These are phyloP conservation scores for Tenthredo scrophulariae DNA, from an alignment of 2,888 invertebrate species.

Conservation along the genomic window DNA sequence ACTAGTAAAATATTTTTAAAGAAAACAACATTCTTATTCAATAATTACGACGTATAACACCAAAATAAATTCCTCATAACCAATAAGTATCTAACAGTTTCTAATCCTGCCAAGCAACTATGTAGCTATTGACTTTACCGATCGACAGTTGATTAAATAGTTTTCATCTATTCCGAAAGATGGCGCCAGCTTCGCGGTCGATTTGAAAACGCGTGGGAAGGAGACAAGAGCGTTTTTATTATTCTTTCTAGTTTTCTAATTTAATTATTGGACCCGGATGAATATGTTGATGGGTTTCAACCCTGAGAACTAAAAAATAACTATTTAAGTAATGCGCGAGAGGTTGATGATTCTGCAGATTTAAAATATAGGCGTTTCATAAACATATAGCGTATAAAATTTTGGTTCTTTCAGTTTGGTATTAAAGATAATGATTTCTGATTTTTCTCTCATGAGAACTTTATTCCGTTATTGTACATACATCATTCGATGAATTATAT, in stretches of 20 bases:
- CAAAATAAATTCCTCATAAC: not conserved
- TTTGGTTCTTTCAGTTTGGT: not conserved
- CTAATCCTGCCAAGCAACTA: not conserved
- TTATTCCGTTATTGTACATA: slow-evolving; percentile 39
- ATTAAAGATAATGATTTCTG: not conserved
- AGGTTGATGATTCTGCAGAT: not conserved
- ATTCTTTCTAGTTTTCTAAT: not conserved
- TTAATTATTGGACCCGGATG: not conserved
- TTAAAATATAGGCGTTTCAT: not conserved
- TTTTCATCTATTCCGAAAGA: not conserved
- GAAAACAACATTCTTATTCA: not conserved
- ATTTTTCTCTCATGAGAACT: slow-evolving; percentile 2
- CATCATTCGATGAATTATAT: slow-evolving; percentile 7
- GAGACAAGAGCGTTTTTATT: not conserved
- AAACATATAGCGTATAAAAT: not conserved
- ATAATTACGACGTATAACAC: not conserved
- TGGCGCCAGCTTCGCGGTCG: not conserved
- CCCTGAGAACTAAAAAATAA: not conserved
- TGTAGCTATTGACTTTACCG: not conserved
- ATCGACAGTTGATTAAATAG: not conserved
- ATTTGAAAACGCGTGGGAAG: slow-evolving; percentile 9
- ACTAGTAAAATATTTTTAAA: not conserved
- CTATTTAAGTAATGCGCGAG: not conserved
- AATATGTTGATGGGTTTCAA: not conserved
- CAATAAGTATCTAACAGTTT: not conserved